Evolutionary conservation across 1,140 invertebrate species (phyloP), one percentile per base, ranked within the genome.

Genomic region (Zaprionus ornatus): DNA sequence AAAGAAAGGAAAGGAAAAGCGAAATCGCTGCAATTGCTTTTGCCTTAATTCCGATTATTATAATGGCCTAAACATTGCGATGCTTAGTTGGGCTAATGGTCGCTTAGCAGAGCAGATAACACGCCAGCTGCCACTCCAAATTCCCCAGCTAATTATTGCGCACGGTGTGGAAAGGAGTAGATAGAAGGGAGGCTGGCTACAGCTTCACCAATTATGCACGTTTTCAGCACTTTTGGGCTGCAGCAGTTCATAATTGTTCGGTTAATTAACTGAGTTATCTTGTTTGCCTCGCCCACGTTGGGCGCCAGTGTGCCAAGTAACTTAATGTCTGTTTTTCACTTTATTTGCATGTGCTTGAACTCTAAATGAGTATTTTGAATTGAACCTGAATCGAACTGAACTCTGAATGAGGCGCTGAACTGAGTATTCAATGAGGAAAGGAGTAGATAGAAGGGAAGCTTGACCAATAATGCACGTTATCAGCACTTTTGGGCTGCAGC

Each of bases 41-140:
- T n/a, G 19, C 25, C 54, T 64, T 27, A 64, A 71, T 63, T 56
- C 19, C 23, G 19, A 56, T 56, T 57, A 64, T 61, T 61, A 5
- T 64, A 29, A 62, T 71, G 50, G 37, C 27, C 42, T n/a, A 45
- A 52, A 29, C 25, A 50, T 23, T 54, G 23, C 23, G 13, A 32
- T 45, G 45, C 35, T 56, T 40, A 10, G 23, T 17, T 19, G 27
- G 23, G 62, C 32, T 67, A 73, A 73, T 61, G 12, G 57, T n/a
- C 54, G 42, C 32, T 66, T 52, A 29, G 21, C 10, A 1, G 1
- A 7, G 60, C 3, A 25, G 52, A 55, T 55, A 55, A 55, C 52
- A 55, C 45, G 9, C 45, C 45, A 21, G 19, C 45, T 50, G 45
- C 45, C 21, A 45, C 21, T 50, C 3, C 6, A 4, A 50, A 50